These are phyloP conservation scores for Erpobdella octoculata DNA, from an alignment of 2,888 invertebrate species.

Conservation along the genomic window DNA sequence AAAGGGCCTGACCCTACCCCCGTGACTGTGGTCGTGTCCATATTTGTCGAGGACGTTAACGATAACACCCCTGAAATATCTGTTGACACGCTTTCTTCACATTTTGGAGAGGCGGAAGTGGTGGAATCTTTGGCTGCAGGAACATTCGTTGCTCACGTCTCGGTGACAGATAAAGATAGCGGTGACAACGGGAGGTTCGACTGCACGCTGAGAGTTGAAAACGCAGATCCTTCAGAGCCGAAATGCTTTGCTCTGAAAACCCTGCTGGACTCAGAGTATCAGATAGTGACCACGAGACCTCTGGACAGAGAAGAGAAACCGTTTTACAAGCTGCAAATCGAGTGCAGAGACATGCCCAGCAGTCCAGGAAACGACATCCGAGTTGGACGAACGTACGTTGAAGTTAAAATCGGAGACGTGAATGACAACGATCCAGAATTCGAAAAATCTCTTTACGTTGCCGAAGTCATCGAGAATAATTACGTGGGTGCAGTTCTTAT, in stretches of 20 bases:
- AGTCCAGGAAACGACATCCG: conserved; percentile 12
- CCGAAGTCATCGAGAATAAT: conserved; percentile 69
- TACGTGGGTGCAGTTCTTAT: conserved; percentile 57
- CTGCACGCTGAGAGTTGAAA: conserved; percentile 66
- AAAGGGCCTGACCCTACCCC: conserved; percentile 35
- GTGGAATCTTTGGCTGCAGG: conserved; percentile 69
- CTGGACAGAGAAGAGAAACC: conserved; percentile 83
- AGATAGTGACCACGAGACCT: conserved; percentile 71
- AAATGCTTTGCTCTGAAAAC: conserved; percentile 9
- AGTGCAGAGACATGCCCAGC: conserved; percentile 34
- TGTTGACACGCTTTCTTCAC: conserved; percentile 75
- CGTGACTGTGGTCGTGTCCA: conserved; percentile 47
- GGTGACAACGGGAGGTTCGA: conserved; percentile 77
- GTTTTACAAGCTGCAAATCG: conserved; percentile 78
- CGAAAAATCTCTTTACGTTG: conserved; percentile 55
- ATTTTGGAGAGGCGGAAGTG: conserved; percentile 59
- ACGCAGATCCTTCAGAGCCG: conserved; percentile 72
- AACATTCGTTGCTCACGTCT: conserved; percentile 85
- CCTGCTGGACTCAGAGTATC: conserved; percentile 34
- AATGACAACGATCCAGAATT: conserved; percentile 38
- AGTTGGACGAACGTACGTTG: conserved; percentile 32
- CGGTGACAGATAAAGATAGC: conserved; percentile 83
- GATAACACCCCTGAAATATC: conserved; percentile 81
- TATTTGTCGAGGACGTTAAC: conserved; percentile 62
- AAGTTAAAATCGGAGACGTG: conserved; percentile 45